Conservation (phyloP, 2,797 vertebrate species). For the Toxotes lorentzi region DNA sequence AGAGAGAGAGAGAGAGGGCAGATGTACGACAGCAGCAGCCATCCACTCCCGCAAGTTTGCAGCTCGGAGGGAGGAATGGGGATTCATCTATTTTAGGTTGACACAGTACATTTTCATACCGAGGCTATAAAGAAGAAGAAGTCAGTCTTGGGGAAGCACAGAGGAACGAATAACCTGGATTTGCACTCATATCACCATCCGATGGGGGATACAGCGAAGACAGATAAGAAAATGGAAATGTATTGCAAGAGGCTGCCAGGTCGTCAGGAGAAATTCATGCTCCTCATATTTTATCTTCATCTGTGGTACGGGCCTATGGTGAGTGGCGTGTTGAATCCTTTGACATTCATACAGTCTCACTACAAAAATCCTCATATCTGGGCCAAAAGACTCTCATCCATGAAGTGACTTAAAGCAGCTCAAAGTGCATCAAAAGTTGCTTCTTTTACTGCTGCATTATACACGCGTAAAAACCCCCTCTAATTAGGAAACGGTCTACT, state of each 20-base stretch:
- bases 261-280: slow-evolving; percentile 42
- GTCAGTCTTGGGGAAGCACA: slow-evolving; percentile 13
- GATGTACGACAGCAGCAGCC: slow-evolving; percentile 38
- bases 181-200: slow-evolving; percentile 13
- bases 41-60: slow-evolving; percentile 66
- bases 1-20: not conserved
- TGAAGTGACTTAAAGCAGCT: slow-evolving; percentile 12
- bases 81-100: slow-evolving; percentile 60
- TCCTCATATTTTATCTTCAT: slow-evolving; percentile 69
- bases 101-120: slow-evolving; percentile 33
- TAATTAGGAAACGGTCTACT: slow-evolving; percentile 6
- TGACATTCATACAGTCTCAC: not conserved
- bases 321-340: slow-evolving; percentile 45
- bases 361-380: not conserved
- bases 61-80: slow-evolving; percentile 46
- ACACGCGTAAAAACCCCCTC: not conserved
- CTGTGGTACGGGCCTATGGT: slow-evolving; percentile 65
- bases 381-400: not conserved
- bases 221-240: slow-evolving; percentile 41
- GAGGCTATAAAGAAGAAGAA: slow-evolving; percentile 8
- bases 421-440: slow-evolving; percentile 54
- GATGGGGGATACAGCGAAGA: slow-evolving; percentile 25
- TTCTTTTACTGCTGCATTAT: not conserved
- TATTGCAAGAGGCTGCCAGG: slow-evolving; percentile 22
- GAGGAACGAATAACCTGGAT: slow-evolving; percentile 39